Conservation (phyloP, 2,888 invertebrate species). For the Actias luna region DNA sequence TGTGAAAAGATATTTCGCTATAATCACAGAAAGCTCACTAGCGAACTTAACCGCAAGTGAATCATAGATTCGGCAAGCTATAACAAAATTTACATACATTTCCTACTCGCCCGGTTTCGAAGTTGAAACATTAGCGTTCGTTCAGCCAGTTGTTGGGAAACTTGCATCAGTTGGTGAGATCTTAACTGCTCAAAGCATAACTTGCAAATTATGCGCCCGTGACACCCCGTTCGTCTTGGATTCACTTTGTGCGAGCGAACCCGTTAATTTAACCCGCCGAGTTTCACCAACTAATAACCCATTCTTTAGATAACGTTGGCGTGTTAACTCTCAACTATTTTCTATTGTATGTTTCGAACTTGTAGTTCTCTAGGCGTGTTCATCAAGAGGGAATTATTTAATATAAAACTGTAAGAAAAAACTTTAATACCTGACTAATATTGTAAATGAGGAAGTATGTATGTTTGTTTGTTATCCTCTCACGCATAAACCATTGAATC, state of each 20-base stretch:
- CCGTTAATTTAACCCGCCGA: background rate
- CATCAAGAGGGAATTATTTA: no score
- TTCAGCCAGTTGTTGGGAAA: background rate
- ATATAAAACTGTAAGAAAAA: no score
- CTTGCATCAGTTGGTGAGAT: background rate
- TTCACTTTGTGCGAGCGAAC: background rate
- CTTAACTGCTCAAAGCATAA: slow-evolving; percentile 10
- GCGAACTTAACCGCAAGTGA: background rate
- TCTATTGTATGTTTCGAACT: background rate
- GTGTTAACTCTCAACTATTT: background rate
- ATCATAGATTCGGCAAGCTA: background rate
- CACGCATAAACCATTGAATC: no score
- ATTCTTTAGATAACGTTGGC: background rate
- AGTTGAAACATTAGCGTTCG: slow-evolving; percentile 5
- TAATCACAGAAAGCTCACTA: no score
- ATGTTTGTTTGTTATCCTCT: no score
- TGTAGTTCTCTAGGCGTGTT: no score
- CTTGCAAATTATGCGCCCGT: slow-evolving; percentile 10
- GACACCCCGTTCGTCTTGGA: background rate
- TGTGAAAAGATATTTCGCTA: no score
- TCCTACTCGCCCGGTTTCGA: background rate
- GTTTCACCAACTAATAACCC: background rate
- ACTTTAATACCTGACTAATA: no score
- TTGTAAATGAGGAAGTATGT: no score
- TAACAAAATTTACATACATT: slow-evolving; percentile 3